These are phyloP conservation scores for Camponotus fellah DNA, from an alignment of 2,888 invertebrate species.

Conservation along the genomic window DNA sequence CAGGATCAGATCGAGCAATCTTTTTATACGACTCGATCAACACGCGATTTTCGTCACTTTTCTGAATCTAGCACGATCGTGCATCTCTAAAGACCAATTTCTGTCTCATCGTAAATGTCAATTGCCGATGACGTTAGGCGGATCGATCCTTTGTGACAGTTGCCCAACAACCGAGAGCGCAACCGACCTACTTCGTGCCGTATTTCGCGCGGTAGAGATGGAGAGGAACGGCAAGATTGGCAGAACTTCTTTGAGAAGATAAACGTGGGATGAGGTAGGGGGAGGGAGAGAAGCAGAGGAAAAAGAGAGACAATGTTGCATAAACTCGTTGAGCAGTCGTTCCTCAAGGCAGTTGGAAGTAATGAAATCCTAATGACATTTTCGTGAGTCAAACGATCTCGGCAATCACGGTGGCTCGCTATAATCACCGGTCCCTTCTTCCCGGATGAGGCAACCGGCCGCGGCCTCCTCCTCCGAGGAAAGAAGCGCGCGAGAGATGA, in stretches of 20 bases:
- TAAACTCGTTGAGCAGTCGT: slow-evolving; percentile 73
- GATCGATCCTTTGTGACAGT: slow-evolving; percentile 74
- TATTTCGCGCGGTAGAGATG: slow-evolving; percentile 58
- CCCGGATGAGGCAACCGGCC: slow-evolving; percentile 79
- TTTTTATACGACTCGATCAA: slow-evolving; percentile 38
- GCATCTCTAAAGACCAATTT: slow-evolving; percentile 60
- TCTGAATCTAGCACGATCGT: slow-evolving; percentile 54
- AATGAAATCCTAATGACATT: slow-evolving; percentile 84
- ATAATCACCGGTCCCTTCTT: slow-evolving; percentile 79
- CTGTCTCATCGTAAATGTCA: slow-evolving; percentile 68
- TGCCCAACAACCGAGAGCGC: slow-evolving; percentile 66
- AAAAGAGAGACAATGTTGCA: slow-evolving; percentile 70
- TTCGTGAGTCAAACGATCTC: slow-evolving; percentile 82
- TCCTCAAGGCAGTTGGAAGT: slow-evolving; percentile 79
- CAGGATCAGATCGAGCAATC: slow-evolving; percentile 22
- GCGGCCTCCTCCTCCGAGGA: slow-evolving; percentile 67
- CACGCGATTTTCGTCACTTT: slow-evolving; percentile 59
- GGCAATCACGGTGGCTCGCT: slow-evolving; percentile 79
- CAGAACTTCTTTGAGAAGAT: slow-evolving; percentile 49
- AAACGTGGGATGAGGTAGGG: slow-evolving; percentile 18
- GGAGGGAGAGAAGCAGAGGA: slow-evolving; percentile 19
- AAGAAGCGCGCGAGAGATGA: slow-evolving; percentile 57
- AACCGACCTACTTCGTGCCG: slow-evolving; percentile 75
- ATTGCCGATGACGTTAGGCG: slow-evolving; percentile 71
- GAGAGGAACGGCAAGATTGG: slow-evolving; percentile 45